A percentile compares a stretch with the other conserved stretches of the same genome.
Evolutionary conservation across 2,888 invertebrate species (phyloP).

Genomic region (Tipula helvola): DNA sequence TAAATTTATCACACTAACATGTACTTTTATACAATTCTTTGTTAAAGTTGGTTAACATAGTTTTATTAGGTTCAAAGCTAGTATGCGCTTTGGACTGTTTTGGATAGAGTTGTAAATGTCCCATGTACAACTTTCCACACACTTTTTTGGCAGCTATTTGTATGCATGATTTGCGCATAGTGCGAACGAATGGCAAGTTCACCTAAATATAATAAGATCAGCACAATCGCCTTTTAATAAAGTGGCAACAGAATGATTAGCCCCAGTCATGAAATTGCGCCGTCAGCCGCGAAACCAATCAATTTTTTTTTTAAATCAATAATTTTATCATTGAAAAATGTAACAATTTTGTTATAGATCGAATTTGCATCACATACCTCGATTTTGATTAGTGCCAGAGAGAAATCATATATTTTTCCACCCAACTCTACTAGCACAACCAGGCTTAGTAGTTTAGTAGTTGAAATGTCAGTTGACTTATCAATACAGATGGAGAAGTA

Average conservation of each 20-base stretch:
- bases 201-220: not conserved
- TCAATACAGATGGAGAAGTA: too few species aligned
- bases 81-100: not conserved
- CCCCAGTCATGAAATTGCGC: too few species aligned
- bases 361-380: not conserved
- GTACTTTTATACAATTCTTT: too few species aligned
- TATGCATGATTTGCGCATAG: slow-evolving; percentile 9
- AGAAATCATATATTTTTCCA: not conserved
- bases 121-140: not conserved
- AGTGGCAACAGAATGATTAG: too few species aligned
- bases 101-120: not conserved
- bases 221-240: too few species aligned
- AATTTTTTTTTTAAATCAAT: not conserved
- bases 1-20: too few species aligned
- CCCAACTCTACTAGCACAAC: not conserved
- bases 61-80: too few species aligned
- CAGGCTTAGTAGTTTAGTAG: not conserved
- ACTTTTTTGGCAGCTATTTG: slow-evolving; percentile 8
- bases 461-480: not conserved
- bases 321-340: not conserved
- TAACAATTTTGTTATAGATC: not conserved
- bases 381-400: not conserved
- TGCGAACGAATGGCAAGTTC: not conserved
- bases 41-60: too few species aligned
- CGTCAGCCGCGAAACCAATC: not conserved